Conservation (phyloP, 2,888 invertebrate genomes). For the Chelonus formosanus region DNA sequence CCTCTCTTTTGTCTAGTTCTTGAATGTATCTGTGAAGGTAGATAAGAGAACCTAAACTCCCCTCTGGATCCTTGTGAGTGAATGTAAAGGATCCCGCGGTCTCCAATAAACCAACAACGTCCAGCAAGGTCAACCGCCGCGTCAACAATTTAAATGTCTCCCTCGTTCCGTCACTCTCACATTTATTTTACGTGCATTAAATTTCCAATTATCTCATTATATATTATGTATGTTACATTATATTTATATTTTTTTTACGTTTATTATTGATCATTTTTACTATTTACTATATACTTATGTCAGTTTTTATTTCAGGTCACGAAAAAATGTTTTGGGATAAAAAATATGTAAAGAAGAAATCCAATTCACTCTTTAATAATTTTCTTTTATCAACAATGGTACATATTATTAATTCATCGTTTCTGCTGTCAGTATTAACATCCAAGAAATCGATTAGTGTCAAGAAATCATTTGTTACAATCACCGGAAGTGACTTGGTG, state of each 20-base stretch:
- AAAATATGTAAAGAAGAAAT: too few species aligned
- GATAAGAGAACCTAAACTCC: slow-evolving; percentile 13
- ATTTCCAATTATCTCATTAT: slow-evolving; percentile 2
- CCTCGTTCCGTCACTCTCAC: slow-evolving; percentile 16
- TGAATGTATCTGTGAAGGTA: slow-evolving; percentile 8
- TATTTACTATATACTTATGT: background rate
- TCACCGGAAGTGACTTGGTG: slow-evolving; percentile 12
- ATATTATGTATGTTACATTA: background rate
- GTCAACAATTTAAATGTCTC: slow-evolving; percentile 33
- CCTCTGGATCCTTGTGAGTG: slow-evolving; percentile 37
- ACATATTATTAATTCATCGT: background rate
- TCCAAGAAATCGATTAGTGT: slow-evolving; percentile 6
- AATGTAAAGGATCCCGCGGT: slow-evolving; percentile 42
- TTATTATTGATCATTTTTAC: background rate
- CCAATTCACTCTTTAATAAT: too few species aligned
- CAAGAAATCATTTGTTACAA: slow-evolving; percentile 1
- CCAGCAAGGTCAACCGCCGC: slow-evolving; percentile 44
- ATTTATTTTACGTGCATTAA: slow-evolving; percentile 7
- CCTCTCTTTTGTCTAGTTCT: slow-evolving; percentile 9
- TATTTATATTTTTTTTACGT: background rate
- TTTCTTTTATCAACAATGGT: too few species aligned
- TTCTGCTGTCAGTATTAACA: slow-evolving; percentile 1
- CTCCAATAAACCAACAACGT: slow-evolving; percentile 39
- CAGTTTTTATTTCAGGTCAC: too few species aligned
- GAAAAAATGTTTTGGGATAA: too few species aligned